Percentiles rank a stretch among this genome's conserved stretches.
These are phyloP conservation scores for Melanostoma mellinum DNA, from an alignment of 2,888 invertebrate species.

Conservation along the genomic window DNA sequence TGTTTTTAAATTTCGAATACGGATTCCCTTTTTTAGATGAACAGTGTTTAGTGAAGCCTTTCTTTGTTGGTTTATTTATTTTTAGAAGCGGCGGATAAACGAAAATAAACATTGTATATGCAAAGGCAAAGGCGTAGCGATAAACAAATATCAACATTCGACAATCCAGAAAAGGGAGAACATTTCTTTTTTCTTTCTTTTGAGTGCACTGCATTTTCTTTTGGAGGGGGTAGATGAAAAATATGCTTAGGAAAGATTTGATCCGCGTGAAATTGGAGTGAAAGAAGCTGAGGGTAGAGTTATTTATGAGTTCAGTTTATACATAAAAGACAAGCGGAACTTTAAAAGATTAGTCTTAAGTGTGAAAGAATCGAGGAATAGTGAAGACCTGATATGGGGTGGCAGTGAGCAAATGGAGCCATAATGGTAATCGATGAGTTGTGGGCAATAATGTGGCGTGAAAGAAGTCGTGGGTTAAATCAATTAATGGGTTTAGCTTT, in stretches of 20 bases:
- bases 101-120: conserved; percentile 52
- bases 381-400: conserved; percentile 34
- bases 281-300: conserved; percentile 11
- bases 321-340: conserved; percentile 50
- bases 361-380: conserved; percentile 14
- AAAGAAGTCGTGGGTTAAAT: conserved; percentile 20
- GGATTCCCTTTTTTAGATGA: conserved; percentile 52
- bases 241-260: conserved; percentile 38
- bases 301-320: conserved; percentile 66
- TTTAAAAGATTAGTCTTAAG: conserved; percentile 38
- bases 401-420: conserved; percentile 33
- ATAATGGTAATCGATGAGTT: conserved; percentile 57
- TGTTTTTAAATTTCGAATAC: conserved; percentile 56
- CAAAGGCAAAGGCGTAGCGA: conserved; percentile 31
- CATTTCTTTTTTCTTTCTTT: conserved; percentile 11
- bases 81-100: conserved; percentile 58
- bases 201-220: conserved; percentile 33
- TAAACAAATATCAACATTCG: conserved; percentile 54
- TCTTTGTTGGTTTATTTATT: conserved; percentile 38
- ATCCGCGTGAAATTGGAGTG: conserved; percentile 1
- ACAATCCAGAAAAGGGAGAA: conserved; percentile 14
- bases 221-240: conserved; percentile 45
- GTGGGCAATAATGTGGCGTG: conserved; percentile 16
- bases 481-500: conserved; percentile 6
- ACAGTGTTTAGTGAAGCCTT: conserved; percentile 35